These are phyloP conservation scores for Epizoanthus fatuus DNA, from an alignment of 92 coral and sea anemone genomes.

Conservation along the genomic window DNA sequence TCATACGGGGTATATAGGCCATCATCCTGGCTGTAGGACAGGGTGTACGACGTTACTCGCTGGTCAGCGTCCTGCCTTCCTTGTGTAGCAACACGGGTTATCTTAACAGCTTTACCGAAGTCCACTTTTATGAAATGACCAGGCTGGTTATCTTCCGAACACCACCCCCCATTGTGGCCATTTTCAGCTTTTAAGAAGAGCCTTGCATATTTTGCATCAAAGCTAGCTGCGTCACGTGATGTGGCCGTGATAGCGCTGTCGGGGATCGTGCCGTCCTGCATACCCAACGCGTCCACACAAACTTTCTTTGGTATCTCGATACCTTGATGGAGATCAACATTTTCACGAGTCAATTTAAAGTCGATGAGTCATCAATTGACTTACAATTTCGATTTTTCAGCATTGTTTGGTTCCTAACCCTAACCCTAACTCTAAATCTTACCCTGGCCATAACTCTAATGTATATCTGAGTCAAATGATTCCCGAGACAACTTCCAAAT, in stretches of 20 bases:
- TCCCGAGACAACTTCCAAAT: no score
- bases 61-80: constrained; percentile 16
- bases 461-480: no score
- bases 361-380: neutral
- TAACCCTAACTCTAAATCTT: no score
- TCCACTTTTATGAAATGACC: constrained; percentile 37
- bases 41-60: neutral
- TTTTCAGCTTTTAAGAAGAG: constrained; percentile 28
- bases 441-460: no score
- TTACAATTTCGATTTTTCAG: no score
- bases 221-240: neutral
- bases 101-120: constrained; percentile 31
- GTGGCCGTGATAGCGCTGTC: constrained; percentile 39
- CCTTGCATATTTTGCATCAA: constrained; percentile 30
- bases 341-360: no score
- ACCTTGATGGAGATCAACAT: neutral
- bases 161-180: constrained; percentile 25
- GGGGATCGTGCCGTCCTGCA: constrained; percentile 22
- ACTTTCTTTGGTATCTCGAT: constrained; percentile 15
- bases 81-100: constrained; percentile 1
- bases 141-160: constrained; percentile 16
- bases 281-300: constrained; percentile 33
- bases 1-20: constrained; percentile 14
- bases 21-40: constrained; percentile 34
- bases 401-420: no score